Evolutionary conservation across 2,888 invertebrate species (phyloP).

Genomic region (Ctenicera cuprea): DNA sequence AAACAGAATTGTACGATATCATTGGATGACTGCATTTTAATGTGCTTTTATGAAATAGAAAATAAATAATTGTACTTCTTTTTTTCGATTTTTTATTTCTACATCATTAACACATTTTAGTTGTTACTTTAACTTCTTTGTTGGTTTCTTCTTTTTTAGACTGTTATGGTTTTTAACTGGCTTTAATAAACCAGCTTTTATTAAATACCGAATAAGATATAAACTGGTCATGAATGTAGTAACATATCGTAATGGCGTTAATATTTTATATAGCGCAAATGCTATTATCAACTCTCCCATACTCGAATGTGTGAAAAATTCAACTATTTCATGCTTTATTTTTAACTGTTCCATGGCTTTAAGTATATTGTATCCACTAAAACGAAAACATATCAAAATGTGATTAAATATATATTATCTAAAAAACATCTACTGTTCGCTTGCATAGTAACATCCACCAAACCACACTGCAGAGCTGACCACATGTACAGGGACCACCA

Average conservation of each 20-base stretch:
- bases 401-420: background rate
- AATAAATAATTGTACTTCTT: background rate
- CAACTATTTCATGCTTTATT: constrained; percentile 2
- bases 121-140: background rate
- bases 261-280: constrained; percentile 35
- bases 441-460: constrained; percentile 26
- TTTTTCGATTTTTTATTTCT: background rate
- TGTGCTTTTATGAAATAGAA: constrained; percentile 35
- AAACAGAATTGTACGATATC: background rate
- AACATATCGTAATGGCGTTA: constrained; percentile 34
- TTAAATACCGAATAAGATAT: constrained; percentile 3
- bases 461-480: constrained; percentile 14
- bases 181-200: constrained; percentile 4
- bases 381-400: background rate
- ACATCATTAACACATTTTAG: background rate
- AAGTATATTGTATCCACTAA: constrained; percentile 19
- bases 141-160: background rate
- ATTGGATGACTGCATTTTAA: constrained; percentile 38
- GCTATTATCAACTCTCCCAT: constrained; percentile 37
- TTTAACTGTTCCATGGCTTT: constrained; percentile 4
- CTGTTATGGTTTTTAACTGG: background rate
- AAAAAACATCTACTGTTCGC: constrained; percentile 2
- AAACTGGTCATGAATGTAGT: constrained; percentile 22
- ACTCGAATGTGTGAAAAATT: constrained; percentile 16
- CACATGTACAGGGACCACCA: constrained; percentile 21